Percentiles rank a stretch among this genome's conserved stretches.
Evolutionary conservation across 2,113 vertebrate genomes (phyloP).

Genomic region (Triplophysa tibetana): DNA sequence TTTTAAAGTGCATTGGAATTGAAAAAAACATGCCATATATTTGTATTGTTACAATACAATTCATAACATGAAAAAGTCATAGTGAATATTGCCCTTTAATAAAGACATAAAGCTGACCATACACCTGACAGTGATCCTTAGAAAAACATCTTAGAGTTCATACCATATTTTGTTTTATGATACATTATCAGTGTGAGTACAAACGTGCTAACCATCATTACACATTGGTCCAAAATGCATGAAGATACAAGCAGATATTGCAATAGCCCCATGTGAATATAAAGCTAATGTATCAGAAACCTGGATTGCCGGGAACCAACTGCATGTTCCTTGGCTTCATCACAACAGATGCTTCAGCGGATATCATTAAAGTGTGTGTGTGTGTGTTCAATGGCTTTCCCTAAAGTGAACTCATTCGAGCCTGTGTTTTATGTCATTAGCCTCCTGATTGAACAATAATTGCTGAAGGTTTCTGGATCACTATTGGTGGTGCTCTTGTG

Average conservation of each 20-base stretch:
- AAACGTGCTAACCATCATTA: background rate
- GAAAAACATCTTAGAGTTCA: background rate
- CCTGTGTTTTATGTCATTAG: constrained; percentile 48
- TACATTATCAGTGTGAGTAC: background rate
- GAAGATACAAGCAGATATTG: constrained; percentile 40
- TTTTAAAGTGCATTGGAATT: background rate
- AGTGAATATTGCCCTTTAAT: background rate
- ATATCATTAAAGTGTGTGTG: constrained; percentile 50
- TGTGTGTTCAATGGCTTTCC: constrained; percentile 30
- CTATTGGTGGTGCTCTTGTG: constrained; percentile 51
- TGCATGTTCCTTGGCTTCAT: constrained; percentile 56
- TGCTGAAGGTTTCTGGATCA: constrained; percentile 51
- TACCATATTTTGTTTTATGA: background rate
- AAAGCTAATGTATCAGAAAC: constrained; percentile 18
- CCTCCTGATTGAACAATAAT: constrained; percentile 56
- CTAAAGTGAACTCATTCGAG: constrained; percentile 29
- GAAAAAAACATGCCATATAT: background rate
- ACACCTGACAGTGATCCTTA: background rate
- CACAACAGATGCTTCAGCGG: constrained; percentile 52
- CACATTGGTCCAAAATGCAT: background rate
- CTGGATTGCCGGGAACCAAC: constrained; percentile 42
- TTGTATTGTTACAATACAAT: background rate
- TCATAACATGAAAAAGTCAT: background rate
- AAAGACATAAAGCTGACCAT: background rate
- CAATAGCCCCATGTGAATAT: constrained; percentile 25